phyloP scores from a whole-genome alignment of 2,113 vertebrate species.

The Gymnocephalus cernua region DNA sequence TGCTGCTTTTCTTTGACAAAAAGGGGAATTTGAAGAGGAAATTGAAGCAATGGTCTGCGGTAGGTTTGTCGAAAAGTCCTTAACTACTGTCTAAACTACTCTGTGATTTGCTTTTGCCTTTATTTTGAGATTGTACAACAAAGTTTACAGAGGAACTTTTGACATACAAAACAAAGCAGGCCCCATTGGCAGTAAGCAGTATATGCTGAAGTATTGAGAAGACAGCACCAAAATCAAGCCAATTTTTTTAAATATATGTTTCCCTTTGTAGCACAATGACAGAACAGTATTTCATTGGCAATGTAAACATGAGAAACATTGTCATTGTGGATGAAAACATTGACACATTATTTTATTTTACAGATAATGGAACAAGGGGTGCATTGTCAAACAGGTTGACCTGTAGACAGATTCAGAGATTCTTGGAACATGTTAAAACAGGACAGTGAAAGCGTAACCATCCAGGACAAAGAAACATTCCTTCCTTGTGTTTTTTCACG shows the following conservation, averaged over 20 bases:
- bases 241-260: slow-evolving; percentile 56
- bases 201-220: slow-evolving; percentile 39
- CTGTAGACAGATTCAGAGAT: slow-evolving; percentile 72
- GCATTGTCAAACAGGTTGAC: slow-evolving; percentile 72
- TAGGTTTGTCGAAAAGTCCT: slow-evolving; percentile 52
- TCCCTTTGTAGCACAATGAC: slow-evolving; percentile 46
- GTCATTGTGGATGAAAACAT: slow-evolving; percentile 51
- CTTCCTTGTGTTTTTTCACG: slow-evolving; percentile 76
- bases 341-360: slow-evolving; percentile 67
- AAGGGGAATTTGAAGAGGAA: slow-evolving; percentile 70
- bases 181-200: slow-evolving; percentile 7
- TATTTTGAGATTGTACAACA: slow-evolving; percentile 44
- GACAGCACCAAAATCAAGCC: slow-evolving; percentile 43
- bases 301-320: slow-evolving; percentile 58
- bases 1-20: slow-evolving; percentile 71
- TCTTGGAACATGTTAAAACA: slow-evolving; percentile 82
- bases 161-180: neutral
- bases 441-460: slow-evolving; percentile 63
- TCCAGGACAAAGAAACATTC: slow-evolving; percentile 80
- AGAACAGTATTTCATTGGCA: slow-evolving; percentile 46
- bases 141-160: neutral
- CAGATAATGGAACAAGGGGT: slow-evolving; percentile 67
- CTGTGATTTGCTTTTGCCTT: slow-evolving; percentile 36
- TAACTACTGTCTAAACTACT: slow-evolving; percentile 29
- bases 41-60: slow-evolving; percentile 68